These are phyloP conservation scores for Actenoides lindsayi DNA, from an alignment of 2,113 vertebrate genomes.

Conservation along the genomic window DNA sequence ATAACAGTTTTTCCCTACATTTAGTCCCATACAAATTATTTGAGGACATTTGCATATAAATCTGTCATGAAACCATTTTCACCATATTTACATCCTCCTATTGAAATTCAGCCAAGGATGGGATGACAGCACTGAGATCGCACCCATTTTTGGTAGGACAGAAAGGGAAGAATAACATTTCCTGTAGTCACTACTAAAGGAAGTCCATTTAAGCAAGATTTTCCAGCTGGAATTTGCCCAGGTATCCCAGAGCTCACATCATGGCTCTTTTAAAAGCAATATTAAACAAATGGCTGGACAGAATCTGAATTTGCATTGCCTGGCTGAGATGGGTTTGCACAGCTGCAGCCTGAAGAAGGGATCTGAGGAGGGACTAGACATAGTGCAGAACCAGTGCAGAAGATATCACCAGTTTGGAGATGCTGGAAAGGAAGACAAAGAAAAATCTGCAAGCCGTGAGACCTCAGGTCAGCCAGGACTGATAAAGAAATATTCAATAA, in stretches of 20 bases:
- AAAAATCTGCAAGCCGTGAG: neutral
- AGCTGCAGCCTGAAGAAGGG: neutral
- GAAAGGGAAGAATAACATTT: constrained; percentile 23
- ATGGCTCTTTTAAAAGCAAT: neutral
- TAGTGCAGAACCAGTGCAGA: neutral
- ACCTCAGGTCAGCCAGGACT: neutral
- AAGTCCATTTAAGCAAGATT: constrained; percentile 5
- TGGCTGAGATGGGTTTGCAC: accelerated
- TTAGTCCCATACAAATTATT: neutral
- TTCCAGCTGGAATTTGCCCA: constrained; percentile 23
- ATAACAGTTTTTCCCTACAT: neutral
- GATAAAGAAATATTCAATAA: neutral
- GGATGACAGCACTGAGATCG: neutral
- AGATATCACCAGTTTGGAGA: neutral
- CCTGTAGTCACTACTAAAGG: constrained; percentile 4
- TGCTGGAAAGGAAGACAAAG: neutral
- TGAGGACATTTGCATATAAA: neutral
- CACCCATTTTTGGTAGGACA: neutral
- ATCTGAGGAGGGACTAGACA: neutral
- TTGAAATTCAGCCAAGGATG: constrained; percentile 8
- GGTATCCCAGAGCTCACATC: neutral
- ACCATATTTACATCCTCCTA: neutral
- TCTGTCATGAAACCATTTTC: neutral
- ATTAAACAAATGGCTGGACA: neutral
- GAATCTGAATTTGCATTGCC: neutral